Conservation (phyloP, 2,113 vertebrate genomes). For the Solea solea region DNA sequence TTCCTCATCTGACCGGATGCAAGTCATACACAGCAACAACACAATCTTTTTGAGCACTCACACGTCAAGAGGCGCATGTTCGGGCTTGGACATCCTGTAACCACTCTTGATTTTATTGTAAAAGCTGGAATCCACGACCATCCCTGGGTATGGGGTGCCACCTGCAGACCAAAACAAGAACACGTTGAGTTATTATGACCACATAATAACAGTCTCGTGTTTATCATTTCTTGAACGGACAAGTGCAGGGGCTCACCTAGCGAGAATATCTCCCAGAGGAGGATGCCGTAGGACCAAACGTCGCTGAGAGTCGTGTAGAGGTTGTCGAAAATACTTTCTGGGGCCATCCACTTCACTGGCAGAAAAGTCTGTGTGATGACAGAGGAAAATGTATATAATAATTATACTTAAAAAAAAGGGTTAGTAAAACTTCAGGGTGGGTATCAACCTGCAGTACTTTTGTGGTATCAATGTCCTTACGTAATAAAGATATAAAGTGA, state of each 20-base stretch:
- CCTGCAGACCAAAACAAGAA: constrained; percentile 76
- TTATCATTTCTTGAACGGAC: not conserved
- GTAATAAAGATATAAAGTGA: too few species aligned
- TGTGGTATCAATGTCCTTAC: too few species aligned
- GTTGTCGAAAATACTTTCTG: constrained; percentile 99
- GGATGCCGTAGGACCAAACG: constrained; percentile 98
- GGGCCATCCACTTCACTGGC: constrained; percentile 99
- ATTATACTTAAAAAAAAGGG: not conserved
- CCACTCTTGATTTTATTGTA: constrained; percentile 99
- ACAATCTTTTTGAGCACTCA: constrained; percentile 73
- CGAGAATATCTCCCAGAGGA: constrained; percentile 99
- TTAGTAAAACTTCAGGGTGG: too few species aligned
- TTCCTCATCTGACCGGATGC: constrained; percentile 2
- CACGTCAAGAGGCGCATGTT: constrained; percentile 92
- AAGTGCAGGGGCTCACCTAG: constrained; percentile 84
- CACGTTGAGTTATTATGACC: constrained; percentile 5
- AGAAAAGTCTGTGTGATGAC: constrained; percentile 88
- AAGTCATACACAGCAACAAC: not conserved
- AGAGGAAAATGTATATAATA: not conserved
- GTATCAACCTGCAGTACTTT: too few species aligned
- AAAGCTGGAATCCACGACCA: constrained; percentile 98
- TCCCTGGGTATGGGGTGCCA: constrained; percentile 97
- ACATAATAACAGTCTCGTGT: not conserved
- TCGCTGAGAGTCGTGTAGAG: constrained; percentile 96
- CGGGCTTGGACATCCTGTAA: constrained; percentile 96